Evolutionary conservation across 2,888 invertebrate genomes (phyloP).

Genomic region (Cataglyphis cursor): DNA sequence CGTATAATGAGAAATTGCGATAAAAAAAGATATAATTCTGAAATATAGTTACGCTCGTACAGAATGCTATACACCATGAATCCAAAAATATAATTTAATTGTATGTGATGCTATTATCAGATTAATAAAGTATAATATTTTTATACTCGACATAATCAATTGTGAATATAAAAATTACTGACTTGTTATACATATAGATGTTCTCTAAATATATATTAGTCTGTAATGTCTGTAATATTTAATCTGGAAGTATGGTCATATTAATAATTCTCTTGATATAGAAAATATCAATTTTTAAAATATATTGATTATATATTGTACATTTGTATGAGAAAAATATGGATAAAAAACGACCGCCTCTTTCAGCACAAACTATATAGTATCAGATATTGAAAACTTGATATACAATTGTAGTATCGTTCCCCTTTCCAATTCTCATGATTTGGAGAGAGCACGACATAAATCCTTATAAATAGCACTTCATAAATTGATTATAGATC

Average conservation of each 20-base stretch:
- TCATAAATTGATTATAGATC: conserved; percentile 72
- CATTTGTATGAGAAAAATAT: not conserved
- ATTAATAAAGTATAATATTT: conserved; percentile 75
- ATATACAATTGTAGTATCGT: conserved; percentile 72
- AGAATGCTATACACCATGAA: conserved; percentile 64
- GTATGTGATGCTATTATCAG: conserved; percentile 67
- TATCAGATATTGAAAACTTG: conserved; percentile 70
- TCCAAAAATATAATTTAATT: conserved; percentile 66
- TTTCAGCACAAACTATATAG: conserved; percentile 72
- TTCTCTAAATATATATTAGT: conserved; percentile 20
- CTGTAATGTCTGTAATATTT: not conserved
- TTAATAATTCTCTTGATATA: not conserved
- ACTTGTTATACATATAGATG: conserved; percentile 26
- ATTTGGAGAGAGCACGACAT: conserved; percentile 62
- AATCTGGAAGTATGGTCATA: conserved; percentile 1
- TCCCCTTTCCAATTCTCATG: conserved; percentile 70
- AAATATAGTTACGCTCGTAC: conserved; percentile 32
- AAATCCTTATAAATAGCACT: conserved; percentile 65
- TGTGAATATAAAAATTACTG: conserved; percentile 52
- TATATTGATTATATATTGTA: not conserved
- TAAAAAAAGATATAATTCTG: conserved; percentile 22
- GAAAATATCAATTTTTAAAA: conserved; percentile 9
- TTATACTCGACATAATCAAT: conserved; percentile 66
- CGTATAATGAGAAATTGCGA: conserved; percentile 7
- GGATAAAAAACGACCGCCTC: conserved; percentile 70